phyloP scores from a whole-genome alignment of 2,888 invertebrate species.

The Caenorhabditis sulstoni region DNA sequence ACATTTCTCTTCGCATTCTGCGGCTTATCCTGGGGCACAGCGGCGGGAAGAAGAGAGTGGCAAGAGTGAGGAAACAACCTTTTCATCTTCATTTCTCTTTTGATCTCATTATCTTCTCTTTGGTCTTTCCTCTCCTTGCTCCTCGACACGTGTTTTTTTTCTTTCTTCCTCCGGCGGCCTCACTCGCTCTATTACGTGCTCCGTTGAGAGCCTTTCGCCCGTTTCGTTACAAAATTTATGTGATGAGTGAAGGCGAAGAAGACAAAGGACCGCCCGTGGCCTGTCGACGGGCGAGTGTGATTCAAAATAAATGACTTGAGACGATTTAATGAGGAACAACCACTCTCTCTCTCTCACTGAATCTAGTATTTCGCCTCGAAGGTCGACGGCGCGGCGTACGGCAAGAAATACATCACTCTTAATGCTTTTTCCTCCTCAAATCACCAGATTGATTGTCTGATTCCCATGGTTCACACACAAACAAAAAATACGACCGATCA shows the following conservation, averaged over 20 bases:
- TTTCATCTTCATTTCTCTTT: conserved; percentile 51
- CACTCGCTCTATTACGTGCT: neutral
- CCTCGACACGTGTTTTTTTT: conserved; percentile 51
- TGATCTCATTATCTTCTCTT: conserved; percentile 59
- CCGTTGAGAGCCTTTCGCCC: too few species aligned
- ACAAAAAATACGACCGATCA: neutral
- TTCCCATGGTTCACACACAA: conserved; percentile 18
- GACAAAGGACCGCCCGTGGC: conserved; percentile 16
- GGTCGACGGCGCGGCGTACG: neutral
- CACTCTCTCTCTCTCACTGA: neutral
- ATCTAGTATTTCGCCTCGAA: too few species aligned
- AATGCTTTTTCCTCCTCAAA: conserved; percentile 13
- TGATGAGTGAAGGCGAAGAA: conserved; percentile 34
- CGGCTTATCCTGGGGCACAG: conserved; percentile 34
- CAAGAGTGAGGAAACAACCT: conserved; percentile 12
- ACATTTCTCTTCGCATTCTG: conserved; percentile 45
- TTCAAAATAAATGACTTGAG: conserved; percentile 31
- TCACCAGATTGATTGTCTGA: conserved; percentile 28
- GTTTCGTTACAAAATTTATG: conserved; percentile 44
- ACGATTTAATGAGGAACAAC: conserved; percentile 38
- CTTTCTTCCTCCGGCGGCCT: neutral
- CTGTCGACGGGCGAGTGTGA: conserved; percentile 30
- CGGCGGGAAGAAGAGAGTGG: neutral
- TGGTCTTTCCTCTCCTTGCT: conserved; percentile 50
- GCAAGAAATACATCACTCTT: conserved; percentile 12